Evolutionary conservation across 2,888 invertebrate genomes (phyloP).

Genomic region (Drosophila mettleri): DNA sequence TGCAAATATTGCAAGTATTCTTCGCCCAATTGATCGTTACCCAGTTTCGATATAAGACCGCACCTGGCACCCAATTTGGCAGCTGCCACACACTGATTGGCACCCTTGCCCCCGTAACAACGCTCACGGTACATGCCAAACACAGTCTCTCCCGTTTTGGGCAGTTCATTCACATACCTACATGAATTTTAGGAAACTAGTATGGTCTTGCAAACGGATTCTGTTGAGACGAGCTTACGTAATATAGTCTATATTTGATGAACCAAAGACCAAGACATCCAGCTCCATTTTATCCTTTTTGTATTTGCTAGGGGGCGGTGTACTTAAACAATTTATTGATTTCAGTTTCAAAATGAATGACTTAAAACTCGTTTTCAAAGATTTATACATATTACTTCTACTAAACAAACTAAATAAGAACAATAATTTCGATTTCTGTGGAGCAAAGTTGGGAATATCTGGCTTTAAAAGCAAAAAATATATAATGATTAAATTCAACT

Average conservation of each 20-base stretch:
- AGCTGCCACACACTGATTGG: conserved; percentile 97
- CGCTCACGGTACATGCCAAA: conserved; percentile 92
- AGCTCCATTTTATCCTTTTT: conserved; percentile 19
- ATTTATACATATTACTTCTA: conserved; percentile 5
- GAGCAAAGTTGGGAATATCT: neutral
- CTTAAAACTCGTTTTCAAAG: conserved; percentile 10
- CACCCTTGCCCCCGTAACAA: conserved; percentile 98
- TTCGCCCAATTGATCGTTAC: conserved; percentile 93
- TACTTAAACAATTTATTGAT: neutral
- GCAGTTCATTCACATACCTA: conserved; percentile 93
- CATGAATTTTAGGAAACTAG: rapidly evolving
- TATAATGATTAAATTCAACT: conserved; percentile 1
- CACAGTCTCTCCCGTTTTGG: conserved; percentile 94
- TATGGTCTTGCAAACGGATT: neutral
- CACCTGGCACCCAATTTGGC: conserved; percentile 93
- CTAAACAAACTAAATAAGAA: neutral
- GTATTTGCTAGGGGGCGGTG: neutral
- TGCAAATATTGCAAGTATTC: conserved; percentile 90
- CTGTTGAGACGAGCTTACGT: conserved; percentile 86
- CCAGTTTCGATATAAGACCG: conserved; percentile 94
- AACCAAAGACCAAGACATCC: conserved; percentile 90
- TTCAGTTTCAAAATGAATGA: conserved; percentile 23
- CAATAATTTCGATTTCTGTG: neutral
- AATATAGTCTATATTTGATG: conserved; percentile 93
- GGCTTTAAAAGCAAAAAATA: neutral